phyloP scores from a whole-genome alignment of 2,888 invertebrate genomes.

The Lasius fuliginosus region DNA sequence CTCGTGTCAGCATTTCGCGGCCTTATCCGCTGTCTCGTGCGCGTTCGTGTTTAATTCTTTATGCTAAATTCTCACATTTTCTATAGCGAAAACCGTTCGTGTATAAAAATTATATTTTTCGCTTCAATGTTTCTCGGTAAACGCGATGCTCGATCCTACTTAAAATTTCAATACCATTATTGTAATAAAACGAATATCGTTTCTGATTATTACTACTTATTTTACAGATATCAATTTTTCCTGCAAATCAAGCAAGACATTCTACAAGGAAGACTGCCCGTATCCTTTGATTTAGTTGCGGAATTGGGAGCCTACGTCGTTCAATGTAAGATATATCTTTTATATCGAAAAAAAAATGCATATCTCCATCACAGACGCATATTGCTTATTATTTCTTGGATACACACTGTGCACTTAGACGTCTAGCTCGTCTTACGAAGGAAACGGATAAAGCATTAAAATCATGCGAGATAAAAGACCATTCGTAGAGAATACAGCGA shows the following conservation, averaged over 20 bases:
- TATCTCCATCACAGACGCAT: neutral
- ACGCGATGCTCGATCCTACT: neutral
- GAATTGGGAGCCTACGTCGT: slow-evolving; percentile 97
- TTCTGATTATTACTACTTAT: neutral
- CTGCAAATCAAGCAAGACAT: slow-evolving; percentile 99
- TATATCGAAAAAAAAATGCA: neutral
- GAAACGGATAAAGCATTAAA: slow-evolving; percentile 23
- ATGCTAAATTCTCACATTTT: slow-evolving; percentile 8
- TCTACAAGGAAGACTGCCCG: slow-evolving; percentile 96
- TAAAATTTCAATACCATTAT: neutral
- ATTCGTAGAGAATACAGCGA: neutral
- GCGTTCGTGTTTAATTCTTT: slow-evolving; percentile 42
- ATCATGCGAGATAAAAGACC: slow-evolving; percentile 1
- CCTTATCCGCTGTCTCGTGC: slow-evolving; percentile 40
- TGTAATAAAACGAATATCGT: neutral
- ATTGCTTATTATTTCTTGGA: slow-evolving; percentile 9
- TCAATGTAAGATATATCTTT: slow-evolving; percentile 93
- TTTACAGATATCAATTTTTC: slow-evolving; percentile 97
- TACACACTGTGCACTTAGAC: neutral
- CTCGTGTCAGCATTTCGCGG: slow-evolving; percentile 32
- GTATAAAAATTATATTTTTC: slow-evolving; percentile 18
- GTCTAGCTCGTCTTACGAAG: neutral
- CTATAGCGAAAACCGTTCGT: neutral
- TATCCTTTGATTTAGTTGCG: slow-evolving; percentile 95
- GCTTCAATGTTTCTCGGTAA: neutral